Percentiles rank a stretch among this genome's conserved stretches.
These are phyloP conservation scores for Ichneumoninae sp. DNA, from an alignment of 2,888 invertebrate genomes.

Conservation along the genomic window DNA sequence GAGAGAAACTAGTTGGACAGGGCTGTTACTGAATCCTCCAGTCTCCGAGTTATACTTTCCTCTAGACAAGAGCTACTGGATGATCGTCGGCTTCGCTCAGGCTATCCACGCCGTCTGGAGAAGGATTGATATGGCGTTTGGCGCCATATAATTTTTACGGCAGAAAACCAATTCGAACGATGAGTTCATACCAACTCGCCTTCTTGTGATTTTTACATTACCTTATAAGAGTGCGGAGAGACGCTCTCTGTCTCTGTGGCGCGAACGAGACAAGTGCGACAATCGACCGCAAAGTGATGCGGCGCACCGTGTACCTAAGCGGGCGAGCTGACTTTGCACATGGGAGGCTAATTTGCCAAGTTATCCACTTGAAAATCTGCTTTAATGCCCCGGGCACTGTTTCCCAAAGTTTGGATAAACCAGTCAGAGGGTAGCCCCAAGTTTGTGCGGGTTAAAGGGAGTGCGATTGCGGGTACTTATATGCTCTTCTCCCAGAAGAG, in stretches of 20 bases:
- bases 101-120: too few relatives aligned
- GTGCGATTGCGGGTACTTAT: constrained; percentile 48
- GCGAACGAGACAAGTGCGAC: constrained; percentile 45
- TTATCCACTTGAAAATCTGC: constrained; percentile 82
- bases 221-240: not conserved
- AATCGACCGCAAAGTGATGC: constrained; percentile 44
- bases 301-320: constrained; percentile 13
- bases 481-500: constrained; percentile 23
- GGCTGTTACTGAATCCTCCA: not conserved
- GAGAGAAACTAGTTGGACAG: constrained; percentile 34
- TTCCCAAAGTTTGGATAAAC: constrained; percentile 69
- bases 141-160: too few relatives aligned
- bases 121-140: too few relatives aligned
- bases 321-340: constrained; percentile 52
- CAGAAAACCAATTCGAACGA: too few relatives aligned
- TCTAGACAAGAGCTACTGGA: not conserved
- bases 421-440: constrained; percentile 24
- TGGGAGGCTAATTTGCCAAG: constrained; percentile 78
- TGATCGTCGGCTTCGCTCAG: not conserved
- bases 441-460: constrained; percentile 47
- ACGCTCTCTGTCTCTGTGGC: too few relatives aligned
- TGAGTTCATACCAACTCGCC: too few relatives aligned
- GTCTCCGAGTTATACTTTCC: not conserved
- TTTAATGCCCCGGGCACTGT: constrained; percentile 74
- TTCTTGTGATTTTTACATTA: not conserved